Evolutionary conservation across 1,140 invertebrate species (phyloP).

Genomic region (Drosophila lacteicornis): DNA sequence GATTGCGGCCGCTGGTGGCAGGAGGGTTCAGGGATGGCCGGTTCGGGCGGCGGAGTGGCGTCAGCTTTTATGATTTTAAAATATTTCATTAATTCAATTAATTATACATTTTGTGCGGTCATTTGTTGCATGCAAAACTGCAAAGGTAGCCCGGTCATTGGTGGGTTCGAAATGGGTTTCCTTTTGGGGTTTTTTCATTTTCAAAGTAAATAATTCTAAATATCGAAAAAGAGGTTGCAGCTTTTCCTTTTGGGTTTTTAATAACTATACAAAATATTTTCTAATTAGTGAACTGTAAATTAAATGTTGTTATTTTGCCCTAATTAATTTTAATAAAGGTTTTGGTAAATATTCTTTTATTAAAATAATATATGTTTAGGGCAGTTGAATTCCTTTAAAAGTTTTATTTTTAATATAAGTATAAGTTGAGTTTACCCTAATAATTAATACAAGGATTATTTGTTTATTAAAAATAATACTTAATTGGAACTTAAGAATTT

Average conservation of each 20-base stretch:
- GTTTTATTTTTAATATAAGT: too few relatives aligned
- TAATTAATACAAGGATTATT: too few relatives aligned
- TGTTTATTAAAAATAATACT: too few relatives aligned
- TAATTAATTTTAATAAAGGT: not conserved
- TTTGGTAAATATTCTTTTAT: too few relatives aligned
- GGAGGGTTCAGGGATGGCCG: not conserved
- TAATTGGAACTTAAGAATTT: too few relatives aligned
- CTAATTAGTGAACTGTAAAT: not conserved
- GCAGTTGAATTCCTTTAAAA: too few relatives aligned
- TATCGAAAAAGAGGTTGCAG: not conserved
- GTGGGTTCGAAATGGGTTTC: not conserved
- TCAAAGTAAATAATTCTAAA: not conserved
- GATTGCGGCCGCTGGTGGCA: constrained; percentile 15
- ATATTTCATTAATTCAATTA: constrained; percentile 79
- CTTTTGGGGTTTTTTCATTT: not conserved
- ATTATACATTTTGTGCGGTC: constrained; percentile 72
- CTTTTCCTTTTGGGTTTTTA: too few relatives aligned
- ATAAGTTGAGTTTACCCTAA: too few relatives aligned
- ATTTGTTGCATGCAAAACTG: constrained; percentile 44
- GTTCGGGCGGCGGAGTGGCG: not conserved
- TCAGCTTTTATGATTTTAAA: constrained; percentile 57
- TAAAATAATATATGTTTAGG: too few relatives aligned
- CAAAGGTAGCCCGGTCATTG: constrained; percentile 5
- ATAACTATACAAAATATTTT: not conserved
- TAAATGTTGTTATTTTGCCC: not conserved